These are phyloP conservation scores for Denticeps clupeoides DNA, from an alignment of 2,797 vertebrate species.

Conservation along the genomic window DNA sequence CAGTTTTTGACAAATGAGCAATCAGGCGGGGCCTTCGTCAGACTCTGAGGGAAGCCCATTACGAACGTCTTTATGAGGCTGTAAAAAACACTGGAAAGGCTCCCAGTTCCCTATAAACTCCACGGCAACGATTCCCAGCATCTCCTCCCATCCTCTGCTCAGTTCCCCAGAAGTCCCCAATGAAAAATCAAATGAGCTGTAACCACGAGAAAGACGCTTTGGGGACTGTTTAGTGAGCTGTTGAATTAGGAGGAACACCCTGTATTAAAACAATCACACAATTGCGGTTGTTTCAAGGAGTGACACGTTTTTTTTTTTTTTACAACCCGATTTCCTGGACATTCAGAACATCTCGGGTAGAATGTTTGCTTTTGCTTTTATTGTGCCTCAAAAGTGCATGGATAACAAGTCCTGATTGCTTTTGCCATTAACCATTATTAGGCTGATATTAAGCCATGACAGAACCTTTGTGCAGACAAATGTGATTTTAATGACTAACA, in stretches of 20 bases:
- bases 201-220: constrained; percentile 12
- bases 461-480: no score
- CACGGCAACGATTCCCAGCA: constrained; percentile 22
- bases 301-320: constrained; percentile 11
- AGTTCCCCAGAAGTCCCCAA: constrained; percentile 22
- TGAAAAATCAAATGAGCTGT: constrained; percentile 23
- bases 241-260: constrained; percentile 18
- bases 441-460: not conserved
- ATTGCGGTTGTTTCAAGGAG: not conserved
- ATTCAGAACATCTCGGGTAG: not conserved
- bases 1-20: constrained; percentile 12
- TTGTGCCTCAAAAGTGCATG: constrained; percentile 16
- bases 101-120: constrained; percentile 9
- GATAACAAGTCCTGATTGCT: constrained; percentile 32
- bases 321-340: constrained; percentile 8
- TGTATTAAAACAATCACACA: constrained; percentile 8
- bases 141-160: constrained; percentile 15
- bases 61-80: constrained; percentile 19
- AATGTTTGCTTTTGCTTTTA: constrained; percentile 27
- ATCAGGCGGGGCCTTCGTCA: not conserved
- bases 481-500: no score
- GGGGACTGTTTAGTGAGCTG: constrained; percentile 15
- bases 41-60: constrained; percentile 8
- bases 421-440: constrained; percentile 40
- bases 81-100: constrained; percentile 26